Evolutionary conservation across 2,113 vertebrate species (phyloP).

Genomic region (Puntigrus tetrazona): DNA sequence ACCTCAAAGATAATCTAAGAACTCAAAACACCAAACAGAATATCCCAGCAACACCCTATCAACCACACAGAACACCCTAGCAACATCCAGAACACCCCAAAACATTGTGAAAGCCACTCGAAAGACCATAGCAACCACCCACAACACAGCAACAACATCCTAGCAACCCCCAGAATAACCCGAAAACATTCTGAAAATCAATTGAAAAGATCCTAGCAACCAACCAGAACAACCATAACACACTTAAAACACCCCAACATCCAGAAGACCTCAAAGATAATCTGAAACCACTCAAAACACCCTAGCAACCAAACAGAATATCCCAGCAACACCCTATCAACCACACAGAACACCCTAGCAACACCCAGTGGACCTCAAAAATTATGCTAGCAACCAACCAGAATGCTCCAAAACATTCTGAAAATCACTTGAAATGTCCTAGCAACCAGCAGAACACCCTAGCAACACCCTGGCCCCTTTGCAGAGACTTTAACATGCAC

Average conservation of each 20-base stretch:
- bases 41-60: neutral
- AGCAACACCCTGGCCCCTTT: neutral
- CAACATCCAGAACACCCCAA: neutral
- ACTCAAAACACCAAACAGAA: neutral
- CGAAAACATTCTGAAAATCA: neutral
- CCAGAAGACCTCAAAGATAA: neutral
- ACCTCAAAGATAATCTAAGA: neutral
- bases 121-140: neutral
- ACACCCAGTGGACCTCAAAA: too few relatives aligned
- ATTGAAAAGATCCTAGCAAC: neutral
- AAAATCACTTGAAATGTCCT: neutral
- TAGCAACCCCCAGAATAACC: neutral
- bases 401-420: neutral
- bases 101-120: neutral
- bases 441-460: neutral
- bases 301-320: neutral
- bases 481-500: neutral
- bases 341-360: neutral
- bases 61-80: neutral
- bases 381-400: neutral
- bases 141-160: neutral
- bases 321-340: too few relatives aligned
- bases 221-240: neutral
- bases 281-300: neutral
- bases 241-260: neutral